Evolutionary conservation across 2,113 vertebrate genomes (phyloP).

Genomic region (Gambusia holbrooki): DNA sequence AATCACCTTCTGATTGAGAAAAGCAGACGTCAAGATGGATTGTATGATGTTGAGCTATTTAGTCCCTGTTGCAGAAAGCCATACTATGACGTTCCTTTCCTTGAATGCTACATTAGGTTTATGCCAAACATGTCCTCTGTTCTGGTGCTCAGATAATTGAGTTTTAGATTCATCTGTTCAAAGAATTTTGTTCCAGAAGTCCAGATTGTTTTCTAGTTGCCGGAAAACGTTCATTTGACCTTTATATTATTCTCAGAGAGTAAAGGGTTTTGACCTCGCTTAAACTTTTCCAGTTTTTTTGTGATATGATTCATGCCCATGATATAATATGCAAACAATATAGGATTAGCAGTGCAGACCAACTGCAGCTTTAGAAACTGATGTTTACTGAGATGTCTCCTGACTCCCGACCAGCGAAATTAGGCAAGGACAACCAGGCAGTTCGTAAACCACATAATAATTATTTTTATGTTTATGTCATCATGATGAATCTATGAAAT

Average conservation of each 20-base stretch:
- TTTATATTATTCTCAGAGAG: too few species aligned
- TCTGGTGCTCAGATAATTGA: not conserved
- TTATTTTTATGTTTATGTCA: slow-evolving; percentile 53
- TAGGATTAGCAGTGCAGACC: not conserved
- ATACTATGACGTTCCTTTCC: not conserved
- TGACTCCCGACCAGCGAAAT: not conserved
- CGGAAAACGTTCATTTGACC: too few species aligned
- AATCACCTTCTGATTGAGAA: too few species aligned
- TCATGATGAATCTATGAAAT: slow-evolving; percentile 43
- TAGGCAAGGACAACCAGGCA: not conserved
- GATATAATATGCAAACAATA: not conserved
- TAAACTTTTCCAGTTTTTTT: too few species aligned
- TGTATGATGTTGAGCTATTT: too few species aligned
- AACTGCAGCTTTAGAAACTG: not conserved
- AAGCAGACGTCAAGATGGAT: too few species aligned
- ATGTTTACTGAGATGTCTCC: not conserved
- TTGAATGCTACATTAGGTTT: not conserved
- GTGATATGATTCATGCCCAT: too few species aligned
- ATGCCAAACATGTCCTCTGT: not conserved
- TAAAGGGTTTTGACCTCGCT: too few species aligned
- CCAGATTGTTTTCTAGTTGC: not conserved
- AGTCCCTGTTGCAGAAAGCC: too few species aligned
- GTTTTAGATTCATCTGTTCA: not conserved
- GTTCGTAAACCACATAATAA: slow-evolving; percentile 24
- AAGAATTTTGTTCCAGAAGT: not conserved